Conservation (phyloP, 2,888 invertebrate genomes). For the Melolontha melolontha region DNA sequence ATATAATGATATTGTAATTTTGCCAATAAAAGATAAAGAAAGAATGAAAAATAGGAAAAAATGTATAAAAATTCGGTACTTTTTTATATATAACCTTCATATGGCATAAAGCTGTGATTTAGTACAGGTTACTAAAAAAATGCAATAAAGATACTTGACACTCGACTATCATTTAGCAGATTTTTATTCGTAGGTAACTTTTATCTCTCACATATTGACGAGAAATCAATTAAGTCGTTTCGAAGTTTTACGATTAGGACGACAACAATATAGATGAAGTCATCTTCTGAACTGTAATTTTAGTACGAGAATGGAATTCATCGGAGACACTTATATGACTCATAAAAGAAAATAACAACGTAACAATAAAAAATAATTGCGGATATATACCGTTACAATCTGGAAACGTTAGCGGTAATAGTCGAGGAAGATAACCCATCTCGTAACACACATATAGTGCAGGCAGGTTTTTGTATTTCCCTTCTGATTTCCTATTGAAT, state of each 20-base stretch:
- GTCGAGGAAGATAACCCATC: conserved; percentile 10
- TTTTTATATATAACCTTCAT: too few species aligned
- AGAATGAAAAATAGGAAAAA: too few species aligned
- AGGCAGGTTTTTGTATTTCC: conserved; percentile 18
- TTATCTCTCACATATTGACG: conserved; percentile 4
- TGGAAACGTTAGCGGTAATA: conserved; percentile 13
- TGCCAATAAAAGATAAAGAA: too few species aligned
- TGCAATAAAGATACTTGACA: too few species aligned
- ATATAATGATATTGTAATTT: too few species aligned
- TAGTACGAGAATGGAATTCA: conserved; percentile 1
- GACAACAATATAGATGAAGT: conserved; percentile 11
- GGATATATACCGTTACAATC: conserved; percentile 19
- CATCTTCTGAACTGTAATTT: conserved; percentile 20
- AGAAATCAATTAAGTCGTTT: conserved; percentile 23
- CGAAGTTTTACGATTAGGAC: conserved; percentile 17
- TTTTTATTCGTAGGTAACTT: too few species aligned
- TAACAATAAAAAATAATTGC: conserved; percentile 23
- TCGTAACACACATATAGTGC: background rate
- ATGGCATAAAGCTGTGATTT: too few species aligned
- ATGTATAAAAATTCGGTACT: too few species aligned
- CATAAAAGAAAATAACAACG: conserved; percentile 21
- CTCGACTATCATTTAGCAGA: too few species aligned
- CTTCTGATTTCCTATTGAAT: conserved; percentile 10
- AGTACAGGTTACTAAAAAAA: too few species aligned
- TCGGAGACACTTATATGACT: conserved; percentile 15